Evolutionary conservation across 2,113 vertebrate genomes (phyloP).

Genomic region (Conger conger): DNA sequence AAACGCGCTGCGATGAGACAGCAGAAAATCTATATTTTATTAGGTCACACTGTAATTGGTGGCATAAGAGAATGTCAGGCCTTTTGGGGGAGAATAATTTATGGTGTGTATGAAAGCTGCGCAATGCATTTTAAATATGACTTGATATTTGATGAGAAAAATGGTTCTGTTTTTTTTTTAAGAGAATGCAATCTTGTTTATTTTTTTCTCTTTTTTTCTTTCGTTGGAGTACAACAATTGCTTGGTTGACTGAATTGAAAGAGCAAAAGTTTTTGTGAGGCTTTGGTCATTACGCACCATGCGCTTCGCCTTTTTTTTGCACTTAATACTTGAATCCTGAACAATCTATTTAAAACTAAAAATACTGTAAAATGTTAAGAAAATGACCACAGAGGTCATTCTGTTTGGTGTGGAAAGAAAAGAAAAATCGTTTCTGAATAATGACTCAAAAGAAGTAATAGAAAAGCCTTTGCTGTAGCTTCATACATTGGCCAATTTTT

Average conservation of each 20-base stretch:
- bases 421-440: too few species aligned
- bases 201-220: too few species aligned
- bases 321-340: too few species aligned
- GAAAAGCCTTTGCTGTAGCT: too few species aligned
- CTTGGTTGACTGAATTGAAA: neutral
- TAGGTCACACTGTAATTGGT: slow-evolving; percentile 68
- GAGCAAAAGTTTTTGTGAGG: neutral
- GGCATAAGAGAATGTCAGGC: slow-evolving; percentile 61
- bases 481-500: too few species aligned
- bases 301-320: too few species aligned
- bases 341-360: too few species aligned
- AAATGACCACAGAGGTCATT: too few species aligned
- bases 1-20: slow-evolving; percentile 58
- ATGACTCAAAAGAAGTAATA: too few species aligned
- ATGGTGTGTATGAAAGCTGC: slow-evolving; percentile 27
- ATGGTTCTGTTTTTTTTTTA: neutral
- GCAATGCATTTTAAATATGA: slow-evolving; percentile 30
- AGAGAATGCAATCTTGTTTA: neutral
- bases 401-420: too few species aligned
- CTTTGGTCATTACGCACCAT: neutral
- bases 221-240: neutral
- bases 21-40: slow-evolving; percentile 73
- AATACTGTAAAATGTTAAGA: too few species aligned
- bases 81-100: slow-evolving; percentile 47
- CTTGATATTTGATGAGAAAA: neutral